Evolutionary conservation across 2,797 vertebrate species (phyloP).

Genomic region (Sparidentex hasta): DNA sequence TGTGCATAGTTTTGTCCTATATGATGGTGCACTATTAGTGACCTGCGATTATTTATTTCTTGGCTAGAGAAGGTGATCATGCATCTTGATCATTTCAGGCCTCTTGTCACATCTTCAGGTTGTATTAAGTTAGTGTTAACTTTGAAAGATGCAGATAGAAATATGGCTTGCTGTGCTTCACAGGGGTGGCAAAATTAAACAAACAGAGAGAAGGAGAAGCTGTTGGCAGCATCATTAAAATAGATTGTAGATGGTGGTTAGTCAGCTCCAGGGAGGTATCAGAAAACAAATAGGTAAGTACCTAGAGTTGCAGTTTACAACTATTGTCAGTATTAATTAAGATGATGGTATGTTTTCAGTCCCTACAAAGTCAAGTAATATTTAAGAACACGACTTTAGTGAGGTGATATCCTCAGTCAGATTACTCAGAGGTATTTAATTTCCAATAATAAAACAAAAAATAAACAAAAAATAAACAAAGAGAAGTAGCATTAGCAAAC

Average conservation of each 20-base stretch:
- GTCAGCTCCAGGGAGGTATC: not conserved
- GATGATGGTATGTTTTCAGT: not conserved
- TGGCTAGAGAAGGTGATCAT: no score
- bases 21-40: not conserved
- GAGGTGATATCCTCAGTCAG: not conserved
- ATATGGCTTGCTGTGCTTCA: not conserved
- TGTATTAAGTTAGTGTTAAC: no score
- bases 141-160: no score
- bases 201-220: not conserved
- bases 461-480: not conserved
- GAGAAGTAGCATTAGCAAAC: not conserved
- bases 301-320: not conserved
- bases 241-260: not conserved
- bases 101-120: not conserved
- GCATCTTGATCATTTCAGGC: no score
- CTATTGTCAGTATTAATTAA: not conserved
- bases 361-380: not conserved
- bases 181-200: not conserved
- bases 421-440: not conserved
- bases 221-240: not conserved
- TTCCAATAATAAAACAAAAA: not conserved
- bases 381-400: no score
- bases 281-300: conserved; percentile 1
- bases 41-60: no score
- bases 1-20: conserved; percentile 2